Evolutionary conservation across 2,797 vertebrate genomes (phyloP).

Genomic region (Enteromius thamalakanensis): DNA sequence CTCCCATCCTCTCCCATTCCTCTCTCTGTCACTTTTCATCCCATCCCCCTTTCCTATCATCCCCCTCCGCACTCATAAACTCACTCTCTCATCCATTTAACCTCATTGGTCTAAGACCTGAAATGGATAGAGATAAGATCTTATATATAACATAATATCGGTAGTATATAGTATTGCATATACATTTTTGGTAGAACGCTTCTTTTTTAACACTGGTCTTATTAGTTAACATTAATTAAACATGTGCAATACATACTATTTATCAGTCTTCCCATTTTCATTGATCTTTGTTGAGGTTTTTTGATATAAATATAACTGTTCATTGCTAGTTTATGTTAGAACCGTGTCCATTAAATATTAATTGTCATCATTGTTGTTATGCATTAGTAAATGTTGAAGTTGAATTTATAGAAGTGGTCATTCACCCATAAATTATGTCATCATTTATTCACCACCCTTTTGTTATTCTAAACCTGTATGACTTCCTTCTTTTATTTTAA

Average conservation of each 20-base stretch:
- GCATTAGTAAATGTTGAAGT: background rate
- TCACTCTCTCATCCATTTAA: conserved; percentile 41
- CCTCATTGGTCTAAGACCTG: conserved; percentile 8
- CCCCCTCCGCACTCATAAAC: conserved; percentile 22
- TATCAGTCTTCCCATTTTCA: background rate
- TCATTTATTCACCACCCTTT: background rate
- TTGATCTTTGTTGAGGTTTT: background rate
- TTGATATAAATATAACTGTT: background rate
- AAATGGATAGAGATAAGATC: background rate
- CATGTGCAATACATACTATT: background rate
- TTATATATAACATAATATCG: background rate
- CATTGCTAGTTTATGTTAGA: background rate
- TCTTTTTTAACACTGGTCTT: background rate
- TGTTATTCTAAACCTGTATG: background rate
- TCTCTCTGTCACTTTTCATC: conserved; percentile 53
- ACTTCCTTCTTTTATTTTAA: background rate
- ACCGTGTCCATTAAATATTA: background rate
- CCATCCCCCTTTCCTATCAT: background rate
- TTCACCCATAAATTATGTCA: background rate
- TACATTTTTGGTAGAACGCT: background rate
- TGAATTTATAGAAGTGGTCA: background rate
- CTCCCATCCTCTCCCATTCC: conserved; percentile 52
- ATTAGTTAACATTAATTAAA: background rate
- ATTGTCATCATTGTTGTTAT: background rate
- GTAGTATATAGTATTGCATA: background rate